Evolutionary conservation across 2,888 invertebrate species (phyloP).

Genomic region (Cyrtodaria siliqua): DNA sequence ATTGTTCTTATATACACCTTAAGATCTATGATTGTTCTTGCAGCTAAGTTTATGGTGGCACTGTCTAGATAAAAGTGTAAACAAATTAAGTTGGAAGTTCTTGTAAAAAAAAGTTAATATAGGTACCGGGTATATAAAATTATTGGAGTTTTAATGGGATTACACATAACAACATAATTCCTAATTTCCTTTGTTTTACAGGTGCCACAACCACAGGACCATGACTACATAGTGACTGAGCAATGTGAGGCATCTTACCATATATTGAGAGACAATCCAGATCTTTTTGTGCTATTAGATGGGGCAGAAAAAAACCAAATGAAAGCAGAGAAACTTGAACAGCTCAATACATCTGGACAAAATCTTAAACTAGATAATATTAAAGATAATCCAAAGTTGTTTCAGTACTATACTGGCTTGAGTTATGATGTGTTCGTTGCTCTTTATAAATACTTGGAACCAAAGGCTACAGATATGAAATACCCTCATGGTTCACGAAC

Average conservation of each 20-base stretch:
- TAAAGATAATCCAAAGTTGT: neutral
- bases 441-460: slow-evolving; percentile 16
- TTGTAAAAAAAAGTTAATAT: no score
- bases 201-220: neutral
- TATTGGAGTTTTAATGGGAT: no score
- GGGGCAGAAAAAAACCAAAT: neutral
- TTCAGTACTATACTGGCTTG: slow-evolving; percentile 23
- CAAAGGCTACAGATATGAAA: slow-evolving; percentile 16
- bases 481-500: slow-evolving; percentile 26
- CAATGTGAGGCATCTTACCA: neutral
- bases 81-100: no score
- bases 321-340: neutral
- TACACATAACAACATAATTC: no score
- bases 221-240: neutral
- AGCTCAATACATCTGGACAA: no score
- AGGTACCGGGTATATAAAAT: no score
- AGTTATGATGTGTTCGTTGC: slow-evolving; percentile 21
- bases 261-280: neutral
- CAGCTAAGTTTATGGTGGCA: no score
- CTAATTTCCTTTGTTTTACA: no score
- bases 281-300: neutral
- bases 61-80: no score
- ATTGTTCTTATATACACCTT: no score
- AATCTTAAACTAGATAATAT: no score
- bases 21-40: no score